phyloP scores from a whole-genome alignment of 2,113 vertebrate genomes.

The Catharus fuscescens region DNA sequence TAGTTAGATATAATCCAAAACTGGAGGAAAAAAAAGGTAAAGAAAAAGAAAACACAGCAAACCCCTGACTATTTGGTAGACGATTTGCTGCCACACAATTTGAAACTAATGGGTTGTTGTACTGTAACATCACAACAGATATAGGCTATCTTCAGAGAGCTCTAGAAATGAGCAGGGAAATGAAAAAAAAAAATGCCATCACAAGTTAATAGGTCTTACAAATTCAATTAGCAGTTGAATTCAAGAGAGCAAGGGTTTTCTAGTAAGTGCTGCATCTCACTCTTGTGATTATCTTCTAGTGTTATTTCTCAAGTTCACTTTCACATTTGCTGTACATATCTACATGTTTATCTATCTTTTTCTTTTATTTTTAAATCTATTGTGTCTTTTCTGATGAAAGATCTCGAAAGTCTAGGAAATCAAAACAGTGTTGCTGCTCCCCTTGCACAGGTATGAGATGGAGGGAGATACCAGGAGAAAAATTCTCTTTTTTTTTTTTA shows the following conservation, averaged over 20 bases:
- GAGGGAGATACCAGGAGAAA: not conserved
- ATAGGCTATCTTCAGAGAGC: not conserved
- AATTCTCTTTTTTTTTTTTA: not conserved
- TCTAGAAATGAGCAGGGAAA: not conserved
- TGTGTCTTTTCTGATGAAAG: not conserved
- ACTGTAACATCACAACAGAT: not conserved
- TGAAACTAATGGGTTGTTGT: not conserved
- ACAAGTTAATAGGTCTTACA: not conserved
- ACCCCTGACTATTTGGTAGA: not conserved
- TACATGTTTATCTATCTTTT: not conserved
- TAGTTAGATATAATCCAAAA: not conserved
- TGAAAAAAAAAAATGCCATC: not conserved
- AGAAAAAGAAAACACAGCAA: no score
- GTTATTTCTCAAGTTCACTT: constrained; percentile 7
- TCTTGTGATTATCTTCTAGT: not conserved
- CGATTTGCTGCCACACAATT: not conserved
- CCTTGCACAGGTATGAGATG: not conserved
- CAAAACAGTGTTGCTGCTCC: not conserved
- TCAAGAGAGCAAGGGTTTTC: not conserved
- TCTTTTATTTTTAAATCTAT: not conserved
- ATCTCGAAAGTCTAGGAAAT: not conserved
- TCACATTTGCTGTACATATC: not conserved
- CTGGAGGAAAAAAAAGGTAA: rapidly evolving
- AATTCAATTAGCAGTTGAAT: not conserved
- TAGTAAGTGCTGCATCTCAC: not conserved